These are phyloP conservation scores for Hydrotaea diabolus DNA, from an alignment of 2,888 invertebrate species.

Conservation along the genomic window DNA sequence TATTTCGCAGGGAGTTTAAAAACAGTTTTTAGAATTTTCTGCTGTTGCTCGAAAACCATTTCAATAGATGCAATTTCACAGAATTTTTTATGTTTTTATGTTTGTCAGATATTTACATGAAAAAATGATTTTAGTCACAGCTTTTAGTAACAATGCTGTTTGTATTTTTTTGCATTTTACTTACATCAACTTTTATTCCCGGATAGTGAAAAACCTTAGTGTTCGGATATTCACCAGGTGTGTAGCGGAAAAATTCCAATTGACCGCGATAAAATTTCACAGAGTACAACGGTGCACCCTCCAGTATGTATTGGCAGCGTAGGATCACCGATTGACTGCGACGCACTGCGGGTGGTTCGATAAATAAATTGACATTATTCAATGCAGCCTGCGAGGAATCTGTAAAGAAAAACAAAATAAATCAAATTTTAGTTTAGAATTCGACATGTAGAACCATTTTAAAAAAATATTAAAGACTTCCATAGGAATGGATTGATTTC, in stretches of 20 bases:
- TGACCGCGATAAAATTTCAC: conserved; percentile 87
- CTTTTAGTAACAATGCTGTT: no score
- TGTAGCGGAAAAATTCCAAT: conserved; percentile 86
- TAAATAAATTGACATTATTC: conserved; percentile 81
- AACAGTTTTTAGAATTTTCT: no score
- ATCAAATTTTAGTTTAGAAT: neutral
- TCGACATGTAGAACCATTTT: no score
- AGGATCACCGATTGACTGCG: conserved; percentile 84
- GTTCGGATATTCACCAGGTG: conserved; percentile 85
- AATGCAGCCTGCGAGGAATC: conserved; percentile 82
- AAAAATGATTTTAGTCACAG: no score
- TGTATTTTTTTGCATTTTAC: conserved; percentile 74
- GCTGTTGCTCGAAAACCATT: no score
- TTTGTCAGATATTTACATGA: no score
- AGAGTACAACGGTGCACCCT: conserved; percentile 86
- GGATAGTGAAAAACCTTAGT: conserved; percentile 86
- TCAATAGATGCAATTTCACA: no score
- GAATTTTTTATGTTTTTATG: no score
- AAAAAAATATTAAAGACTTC: no score
- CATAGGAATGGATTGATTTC: no score
- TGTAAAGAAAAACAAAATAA: conserved; percentile 73
- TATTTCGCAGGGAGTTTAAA: no score
- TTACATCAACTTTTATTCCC: conserved; percentile 86
- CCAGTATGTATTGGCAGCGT: conserved; percentile 84
- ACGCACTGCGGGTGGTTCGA: conserved; percentile 84